These are phyloP conservation scores for Calliphora vicina DNA, from an alignment of 1,140 invertebrate species.

Conservation along the genomic window DNA sequence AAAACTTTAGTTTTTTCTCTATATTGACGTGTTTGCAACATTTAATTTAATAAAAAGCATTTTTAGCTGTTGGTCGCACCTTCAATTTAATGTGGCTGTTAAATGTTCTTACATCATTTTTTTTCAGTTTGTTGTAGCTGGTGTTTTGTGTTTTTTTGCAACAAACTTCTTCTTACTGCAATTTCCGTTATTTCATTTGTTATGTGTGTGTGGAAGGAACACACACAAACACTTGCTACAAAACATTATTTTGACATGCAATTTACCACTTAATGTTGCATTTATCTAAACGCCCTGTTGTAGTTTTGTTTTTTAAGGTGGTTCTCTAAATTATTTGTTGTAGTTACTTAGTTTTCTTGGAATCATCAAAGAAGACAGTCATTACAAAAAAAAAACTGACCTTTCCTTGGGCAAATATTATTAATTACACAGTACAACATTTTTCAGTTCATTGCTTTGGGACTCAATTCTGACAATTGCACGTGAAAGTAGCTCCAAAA, in stretches of 20 bases:
- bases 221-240: background rate
- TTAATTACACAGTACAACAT: too few species aligned
- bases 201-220: too few species aligned
- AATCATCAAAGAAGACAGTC: too few species aligned
- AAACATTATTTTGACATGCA: background rate
- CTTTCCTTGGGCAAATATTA: background rate
- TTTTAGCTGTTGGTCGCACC: background rate
- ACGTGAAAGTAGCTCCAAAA: too few species aligned
- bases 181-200: background rate
- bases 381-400: background rate
- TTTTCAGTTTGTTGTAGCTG: background rate
- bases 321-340: background rate
- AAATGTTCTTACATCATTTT: background rate
- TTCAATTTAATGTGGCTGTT: background rate
- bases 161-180: background rate
- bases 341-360: background rate
- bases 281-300: background rate
- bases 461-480: too few species aligned
- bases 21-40: conserved; percentile 9
- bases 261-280: conserved; percentile 1
- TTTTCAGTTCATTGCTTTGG: too few species aligned
- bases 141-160: background rate
- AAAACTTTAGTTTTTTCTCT: background rate
- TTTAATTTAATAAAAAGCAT: conserved; percentile 14
- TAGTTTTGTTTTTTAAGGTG: background rate